Evolutionary conservation across 2,888 invertebrate genomes (phyloP).

Genomic region (Taenaris catops): DNA sequence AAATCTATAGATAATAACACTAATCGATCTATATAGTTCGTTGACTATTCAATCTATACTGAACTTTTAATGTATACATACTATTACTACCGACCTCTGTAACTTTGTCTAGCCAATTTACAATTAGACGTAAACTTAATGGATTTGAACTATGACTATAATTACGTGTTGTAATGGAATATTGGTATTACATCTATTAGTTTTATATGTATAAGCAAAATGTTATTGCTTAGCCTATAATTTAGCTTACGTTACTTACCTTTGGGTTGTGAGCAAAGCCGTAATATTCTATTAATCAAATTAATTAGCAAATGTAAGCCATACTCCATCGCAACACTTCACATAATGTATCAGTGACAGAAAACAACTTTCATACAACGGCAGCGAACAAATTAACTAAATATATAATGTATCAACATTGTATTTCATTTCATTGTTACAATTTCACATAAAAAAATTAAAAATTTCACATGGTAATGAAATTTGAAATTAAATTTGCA

Average conservation of each 20-base stretch:
- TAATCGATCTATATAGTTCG: slow-evolving; percentile 29
- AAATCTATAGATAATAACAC: slow-evolving; percentile 37
- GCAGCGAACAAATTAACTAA: too few relatives aligned
- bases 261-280: slow-evolving; percentile 40
- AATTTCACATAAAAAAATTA: too few relatives aligned
- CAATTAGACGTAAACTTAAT: slow-evolving; percentile 35
- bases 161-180: slow-evolving; percentile 74
- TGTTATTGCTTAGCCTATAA: slow-evolving; percentile 17
- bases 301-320: slow-evolving; percentile 60
- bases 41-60: slow-evolving; percentile 37
- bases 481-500: too few relatives aligned
- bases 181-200: slow-evolving; percentile 41
- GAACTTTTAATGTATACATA: slow-evolving; percentile 16
- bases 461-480: too few relatives aligned
- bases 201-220: slow-evolving; percentile 18
- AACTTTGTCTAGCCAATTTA: slow-evolving; percentile 24
- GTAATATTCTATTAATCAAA: slow-evolving; percentile 41
- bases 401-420: too few relatives aligned
- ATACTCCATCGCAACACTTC: slow-evolving; percentile 77
- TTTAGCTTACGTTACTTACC: slow-evolving; percentile 33
- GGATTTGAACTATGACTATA: slow-evolving; percentile 32
- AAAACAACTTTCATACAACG: too few relatives aligned
- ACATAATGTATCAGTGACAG: slow-evolving; percentile 48
- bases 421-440: too few relatives aligned
- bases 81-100: slow-evolving; percentile 32